A percentile compares a stretch with the other conserved stretches of the same genome.
Conservation (phyloP, 2,113 vertebrate genomes). For the Phasianus colchicus region DNA sequence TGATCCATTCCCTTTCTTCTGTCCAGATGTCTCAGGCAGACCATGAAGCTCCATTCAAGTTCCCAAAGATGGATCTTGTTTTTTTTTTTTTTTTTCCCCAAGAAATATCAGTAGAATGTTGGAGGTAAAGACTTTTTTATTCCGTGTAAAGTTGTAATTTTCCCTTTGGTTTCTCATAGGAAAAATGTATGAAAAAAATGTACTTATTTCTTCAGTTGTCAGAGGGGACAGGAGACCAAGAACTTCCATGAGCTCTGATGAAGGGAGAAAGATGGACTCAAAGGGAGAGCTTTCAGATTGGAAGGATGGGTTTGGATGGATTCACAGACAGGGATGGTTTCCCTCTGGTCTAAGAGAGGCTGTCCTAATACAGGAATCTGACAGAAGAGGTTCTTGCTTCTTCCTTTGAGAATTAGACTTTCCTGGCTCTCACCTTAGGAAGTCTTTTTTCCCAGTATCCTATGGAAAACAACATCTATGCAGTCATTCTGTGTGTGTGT, state of each 20-base stretch:
- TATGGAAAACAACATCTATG: neutral
- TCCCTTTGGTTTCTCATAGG: constrained; percentile 2
- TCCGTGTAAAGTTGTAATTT: constrained; percentile 22
- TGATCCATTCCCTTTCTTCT: neutral
- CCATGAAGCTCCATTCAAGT: neutral
- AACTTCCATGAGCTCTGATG: neutral
- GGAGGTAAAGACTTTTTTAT: neutral
- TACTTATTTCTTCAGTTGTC: neutral
- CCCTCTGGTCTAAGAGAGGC: neutral
- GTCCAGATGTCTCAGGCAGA: neutral
- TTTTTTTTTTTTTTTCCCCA: constrained; percentile 29
- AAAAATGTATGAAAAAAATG: neutral
- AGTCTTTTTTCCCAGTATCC: neutral
- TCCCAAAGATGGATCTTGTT: neutral
- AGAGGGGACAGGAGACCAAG: constrained; percentile 5
- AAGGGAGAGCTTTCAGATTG: neutral
- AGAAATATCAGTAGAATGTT: neutral
- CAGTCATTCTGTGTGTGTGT: neutral
- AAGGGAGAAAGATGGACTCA: neutral
- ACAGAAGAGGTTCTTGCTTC: neutral
- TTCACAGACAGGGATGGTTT: neutral
- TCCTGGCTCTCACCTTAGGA: constrained; percentile 40
- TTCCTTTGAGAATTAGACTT: neutral
- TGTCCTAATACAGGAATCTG: neutral
- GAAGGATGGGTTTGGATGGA: neutral